Evolutionary conservation across 2,797 vertebrate species (phyloP).

Genomic region (Gymnocypris eckloni): DNA sequence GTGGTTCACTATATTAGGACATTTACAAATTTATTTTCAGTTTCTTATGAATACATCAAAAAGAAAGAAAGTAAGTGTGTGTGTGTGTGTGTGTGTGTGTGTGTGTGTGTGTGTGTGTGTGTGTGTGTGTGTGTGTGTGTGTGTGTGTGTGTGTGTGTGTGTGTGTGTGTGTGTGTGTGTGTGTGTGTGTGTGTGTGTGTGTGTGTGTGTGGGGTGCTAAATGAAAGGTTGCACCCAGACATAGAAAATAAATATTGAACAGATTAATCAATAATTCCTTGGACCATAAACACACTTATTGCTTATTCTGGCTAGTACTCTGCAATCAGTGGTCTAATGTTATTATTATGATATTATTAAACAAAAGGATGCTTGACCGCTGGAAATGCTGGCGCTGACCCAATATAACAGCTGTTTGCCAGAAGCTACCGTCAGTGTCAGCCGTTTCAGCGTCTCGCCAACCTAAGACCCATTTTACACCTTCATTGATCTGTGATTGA

Average conservation of each 20-base stretch:
- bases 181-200: no score
- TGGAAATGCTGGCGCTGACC: background rate
- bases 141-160: no score
- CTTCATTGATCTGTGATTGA: conserved; percentile 52
- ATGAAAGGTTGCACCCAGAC: background rate
- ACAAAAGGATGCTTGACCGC: background rate
- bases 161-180: no score
- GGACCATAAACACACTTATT: background rate
- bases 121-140: no score
- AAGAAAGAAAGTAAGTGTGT: background rate
- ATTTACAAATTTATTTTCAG: background rate
- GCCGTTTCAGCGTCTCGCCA: conserved; percentile 10
- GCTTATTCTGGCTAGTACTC: background rate
- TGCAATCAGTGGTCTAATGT: background rate
- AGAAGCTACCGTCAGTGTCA: background rate
- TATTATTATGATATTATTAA: background rate
- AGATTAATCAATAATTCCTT: background rate
- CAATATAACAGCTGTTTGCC: background rate
- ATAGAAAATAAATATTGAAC: background rate
- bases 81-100: no score
- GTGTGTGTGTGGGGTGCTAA: no score
- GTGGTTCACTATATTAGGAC: conserved; percentile 59
- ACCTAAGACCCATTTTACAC: conserved; percentile 29
- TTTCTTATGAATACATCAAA: background rate
- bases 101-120: no score